Percentiles rank a stretch among this genome's conserved stretches.
Evolutionary conservation across 2,113 vertebrate species (phyloP).

Genomic region (Stegastes partitus): DNA sequence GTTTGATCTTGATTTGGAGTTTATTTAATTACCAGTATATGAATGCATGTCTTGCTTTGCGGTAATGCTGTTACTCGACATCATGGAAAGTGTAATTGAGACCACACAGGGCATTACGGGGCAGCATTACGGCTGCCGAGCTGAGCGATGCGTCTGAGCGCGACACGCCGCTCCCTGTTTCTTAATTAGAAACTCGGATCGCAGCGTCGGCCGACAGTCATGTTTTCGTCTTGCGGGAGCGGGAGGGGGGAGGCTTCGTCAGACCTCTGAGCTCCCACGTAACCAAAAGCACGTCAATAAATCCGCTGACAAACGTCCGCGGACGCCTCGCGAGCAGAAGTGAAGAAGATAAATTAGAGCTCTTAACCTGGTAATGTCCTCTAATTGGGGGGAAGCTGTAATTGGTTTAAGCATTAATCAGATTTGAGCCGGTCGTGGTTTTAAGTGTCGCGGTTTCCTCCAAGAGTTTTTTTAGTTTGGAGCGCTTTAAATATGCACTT

Average conservation of each 20-base stretch:
- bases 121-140: slow-evolving; percentile 68
- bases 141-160: slow-evolving; percentile 72
- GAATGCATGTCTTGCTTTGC: slow-evolving; percentile 80
- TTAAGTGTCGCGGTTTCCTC: slow-evolving; percentile 80
- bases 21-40: slow-evolving; percentile 82
- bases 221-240: slow-evolving; percentile 44
- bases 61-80: slow-evolving; percentile 84
- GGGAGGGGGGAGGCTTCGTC: slow-evolving; percentile 7
- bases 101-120: slow-evolving; percentile 78
- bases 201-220: slow-evolving; percentile 60
- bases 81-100: slow-evolving; percentile 82
- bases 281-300: slow-evolving; percentile 57
- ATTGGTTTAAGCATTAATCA: slow-evolving; percentile 86
- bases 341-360: slow-evolving; percentile 78
- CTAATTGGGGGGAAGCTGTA: slow-evolving; percentile 84
- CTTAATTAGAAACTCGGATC: slow-evolving; percentile 80
- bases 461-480: slow-evolving; percentile 83
- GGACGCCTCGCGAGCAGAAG: slow-evolving; percentile 64
- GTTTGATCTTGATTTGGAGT: slow-evolving; percentile 76
- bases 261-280: slow-evolving; percentile 15
- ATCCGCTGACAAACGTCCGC: slow-evolving; percentile 65
- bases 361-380: slow-evolving; percentile 83
- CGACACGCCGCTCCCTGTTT: slow-evolving; percentile 64
- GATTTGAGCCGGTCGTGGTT: slow-evolving; percentile 75
- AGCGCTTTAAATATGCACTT: slow-evolving; percentile 35